A percentile compares a stretch with the other conserved stretches of the same genome.
Evolutionary conservation across 1,140 invertebrate species (phyloP).

Genomic region (Drosophila tsacasi): DNA sequence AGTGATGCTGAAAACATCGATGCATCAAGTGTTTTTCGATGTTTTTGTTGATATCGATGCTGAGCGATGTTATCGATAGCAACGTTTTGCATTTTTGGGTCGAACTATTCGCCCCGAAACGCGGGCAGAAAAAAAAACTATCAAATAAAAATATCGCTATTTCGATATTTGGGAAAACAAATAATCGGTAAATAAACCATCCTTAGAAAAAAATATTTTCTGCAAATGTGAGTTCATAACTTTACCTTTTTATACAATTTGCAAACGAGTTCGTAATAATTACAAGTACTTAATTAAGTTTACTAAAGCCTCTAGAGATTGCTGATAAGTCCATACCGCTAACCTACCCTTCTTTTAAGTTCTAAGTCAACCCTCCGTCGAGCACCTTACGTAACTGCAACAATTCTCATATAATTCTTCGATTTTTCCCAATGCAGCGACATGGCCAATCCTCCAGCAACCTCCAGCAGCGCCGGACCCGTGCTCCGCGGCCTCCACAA

Average conservation of each 20-base stretch:
- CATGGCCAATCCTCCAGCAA: constrained; percentile 79
- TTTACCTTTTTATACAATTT: neutral
- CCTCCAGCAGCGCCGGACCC: constrained; percentile 70
- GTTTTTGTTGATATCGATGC: no score
- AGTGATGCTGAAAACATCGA: no score
- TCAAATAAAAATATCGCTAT: no score
- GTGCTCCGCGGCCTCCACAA: constrained; percentile 83
- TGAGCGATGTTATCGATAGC: no score
- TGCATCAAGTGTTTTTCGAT: no score
- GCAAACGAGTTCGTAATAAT: neutral
- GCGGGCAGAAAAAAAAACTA: no score
- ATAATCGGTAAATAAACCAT: no score
- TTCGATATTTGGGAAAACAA: no score
- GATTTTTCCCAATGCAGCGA: constrained; percentile 25
- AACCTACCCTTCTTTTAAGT: neutral
- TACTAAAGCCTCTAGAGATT: no score
- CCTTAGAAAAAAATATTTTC: constrained; percentile 9
- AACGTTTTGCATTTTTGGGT: no score
- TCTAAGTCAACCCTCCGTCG: neutral
- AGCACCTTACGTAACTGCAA: constrained; percentile 67
- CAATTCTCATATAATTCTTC: constrained; percentile 27
- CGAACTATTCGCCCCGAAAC: no score
- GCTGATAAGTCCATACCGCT: neutral
- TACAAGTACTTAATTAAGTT: neutral
- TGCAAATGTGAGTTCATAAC: constrained; percentile 62